Base-by-base conservation (phyloP, 2,797 vertebrate species). In the Enteromius fasciolatus region DNA sequence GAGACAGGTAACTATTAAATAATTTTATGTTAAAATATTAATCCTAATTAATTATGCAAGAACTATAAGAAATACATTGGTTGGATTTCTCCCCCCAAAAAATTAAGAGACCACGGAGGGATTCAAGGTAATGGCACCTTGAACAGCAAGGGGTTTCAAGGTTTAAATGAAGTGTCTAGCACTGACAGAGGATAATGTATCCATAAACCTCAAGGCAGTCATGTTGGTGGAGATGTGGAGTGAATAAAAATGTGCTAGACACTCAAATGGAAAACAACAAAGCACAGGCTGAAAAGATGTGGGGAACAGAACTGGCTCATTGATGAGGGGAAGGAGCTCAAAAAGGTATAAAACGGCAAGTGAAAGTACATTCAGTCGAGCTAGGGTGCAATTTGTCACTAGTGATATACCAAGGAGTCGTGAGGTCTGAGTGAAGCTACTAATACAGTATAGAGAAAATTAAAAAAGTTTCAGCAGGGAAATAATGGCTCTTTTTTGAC, bases 151-250 rank as follows among this genome's bases (percentile, higher is more conserved):
- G 6, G 64, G 17, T 68, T 57, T 76, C 33, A 59, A 68, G 50
- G 63, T 82, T 82, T 76, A 82, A 82, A 76, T 68, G 14, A 82
- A 74, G 59, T n/a, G 17, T 68, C 63, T 33, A 41, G 63, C 12
- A 64, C 81, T 44, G 63, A 68, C 48, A 44, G 48, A 68, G 5
- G 23, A 76, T 76, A 82, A 82, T 69, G 63, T 46, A 59, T 69
- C 39, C 25, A 68, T 57, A 76, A 82, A 76, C 46, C 72, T 57
- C 46, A 76, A 76, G 72, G 48, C 33, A 82, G 80, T 31, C 17
- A 54, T 67, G 28, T 5, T 68, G 63, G 48, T 36, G 46, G 44
- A 50, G 80, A 3, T 57, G 48, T 2, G 50, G 46, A 54, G 46
- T 63, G 72, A 82, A 76, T 76, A 52, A 57, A 75, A 41, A 68